A percentile compares a stretch with the other conserved stretches of the same genome.
phyloP scores from a whole-genome alignment of 1,140 invertebrate genomes.

The Tetranychus urticae region DNA sequence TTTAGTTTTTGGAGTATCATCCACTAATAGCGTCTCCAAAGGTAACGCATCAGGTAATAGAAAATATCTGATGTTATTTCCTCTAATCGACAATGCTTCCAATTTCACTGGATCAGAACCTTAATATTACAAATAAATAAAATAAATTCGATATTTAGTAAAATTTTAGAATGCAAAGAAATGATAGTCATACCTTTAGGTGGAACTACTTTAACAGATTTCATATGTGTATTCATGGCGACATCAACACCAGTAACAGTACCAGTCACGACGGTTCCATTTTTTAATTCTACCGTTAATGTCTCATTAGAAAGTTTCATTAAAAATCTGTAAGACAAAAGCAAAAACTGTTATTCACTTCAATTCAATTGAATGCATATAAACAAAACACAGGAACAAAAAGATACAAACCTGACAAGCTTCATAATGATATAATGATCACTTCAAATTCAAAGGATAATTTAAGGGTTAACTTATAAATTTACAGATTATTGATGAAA shows the following conservation, averaged over 20 bases:
- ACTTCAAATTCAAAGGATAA: no score
- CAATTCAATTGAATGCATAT: no score
- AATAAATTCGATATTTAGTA: background rate
- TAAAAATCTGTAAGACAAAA: conserved; percentile 44
- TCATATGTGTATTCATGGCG: conserved; percentile 98
- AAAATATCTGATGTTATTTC: conserved; percentile 94
- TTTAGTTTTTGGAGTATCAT: conserved; percentile 85
- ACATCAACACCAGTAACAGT: conserved; percentile 66
- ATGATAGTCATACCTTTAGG: conserved; percentile 41
- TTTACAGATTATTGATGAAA: no score
- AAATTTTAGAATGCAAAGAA: background rate
- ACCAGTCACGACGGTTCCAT: conserved; percentile 42
- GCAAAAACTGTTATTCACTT: no score
- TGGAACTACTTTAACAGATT: conserved; percentile 90
- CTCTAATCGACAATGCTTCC: conserved; percentile 82
- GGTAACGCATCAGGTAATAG: conserved; percentile 83
- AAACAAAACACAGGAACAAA: no score
- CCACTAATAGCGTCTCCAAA: conserved; percentile 81
- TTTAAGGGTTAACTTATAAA: no score
- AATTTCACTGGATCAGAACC: conserved; percentile 53
- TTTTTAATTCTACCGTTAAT: conserved; percentile 95
- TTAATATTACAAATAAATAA: background rate
- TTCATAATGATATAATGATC: no score
- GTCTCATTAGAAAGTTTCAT: conserved; percentile 99
- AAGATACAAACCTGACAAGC: no score